Percentiles rank a stretch among this genome's conserved stretches.
These are phyloP conservation scores for Myotis pilosus DNA, from an alignment of 2,797 vertebrate genomes.

Conservation along the genomic window DNA sequence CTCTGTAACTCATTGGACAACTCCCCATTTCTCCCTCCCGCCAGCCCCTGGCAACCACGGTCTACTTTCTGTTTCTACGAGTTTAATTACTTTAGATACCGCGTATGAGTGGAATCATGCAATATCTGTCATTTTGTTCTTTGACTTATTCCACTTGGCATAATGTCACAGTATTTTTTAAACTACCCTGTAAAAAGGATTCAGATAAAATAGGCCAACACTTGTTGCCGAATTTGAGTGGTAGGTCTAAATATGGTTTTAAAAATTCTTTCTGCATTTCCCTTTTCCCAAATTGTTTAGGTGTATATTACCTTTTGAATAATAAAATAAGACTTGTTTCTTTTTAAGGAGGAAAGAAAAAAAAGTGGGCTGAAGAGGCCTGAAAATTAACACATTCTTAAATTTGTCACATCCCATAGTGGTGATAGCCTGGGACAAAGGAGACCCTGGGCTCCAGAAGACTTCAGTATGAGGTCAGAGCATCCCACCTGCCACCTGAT, in stretches of 20 bases:
- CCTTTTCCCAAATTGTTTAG: neutral
- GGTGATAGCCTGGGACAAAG: neutral
- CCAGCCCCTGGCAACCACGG: neutral
- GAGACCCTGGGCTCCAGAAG: neutral
- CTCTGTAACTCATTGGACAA: neutral
- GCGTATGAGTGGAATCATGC: fast-evolving
- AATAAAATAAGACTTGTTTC: neutral
- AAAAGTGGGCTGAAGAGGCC: neutral
- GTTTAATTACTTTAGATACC: neutral
- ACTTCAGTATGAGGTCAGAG: neutral
- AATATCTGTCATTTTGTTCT: neutral
- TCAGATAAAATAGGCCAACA: neutral
- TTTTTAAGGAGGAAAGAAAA: neutral
- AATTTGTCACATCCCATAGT: neutral
- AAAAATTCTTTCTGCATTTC: neutral
- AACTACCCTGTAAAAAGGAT: neutral
- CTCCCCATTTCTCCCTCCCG: fast-evolving
- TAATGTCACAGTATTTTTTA: neutral
- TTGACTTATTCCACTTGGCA: neutral
- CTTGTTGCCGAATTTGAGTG: neutral
- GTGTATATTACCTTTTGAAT: neutral
- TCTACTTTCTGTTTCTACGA: neutral
- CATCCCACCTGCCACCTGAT: neutral
- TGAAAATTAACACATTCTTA: neutral
- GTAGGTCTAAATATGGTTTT: neutral